Conservation (phyloP, 2,888 invertebrate species). For the Lithosia quadra region DNA sequence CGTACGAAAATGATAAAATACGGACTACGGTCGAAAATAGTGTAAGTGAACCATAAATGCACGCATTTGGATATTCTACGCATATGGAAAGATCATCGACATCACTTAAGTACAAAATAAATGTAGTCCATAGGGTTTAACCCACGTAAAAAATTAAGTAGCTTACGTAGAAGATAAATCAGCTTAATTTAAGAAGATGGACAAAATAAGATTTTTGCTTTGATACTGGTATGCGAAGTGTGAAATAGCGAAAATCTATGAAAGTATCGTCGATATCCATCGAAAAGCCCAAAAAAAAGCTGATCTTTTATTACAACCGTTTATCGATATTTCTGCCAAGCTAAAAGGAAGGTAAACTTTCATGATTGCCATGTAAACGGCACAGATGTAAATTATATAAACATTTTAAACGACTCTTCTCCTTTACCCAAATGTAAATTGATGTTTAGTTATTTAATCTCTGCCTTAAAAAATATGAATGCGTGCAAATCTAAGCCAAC, state of each 20-base stretch:
- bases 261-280: background rate
- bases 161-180: background rate
- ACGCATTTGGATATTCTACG: background rate
- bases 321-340: background rate
- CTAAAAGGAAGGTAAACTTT: background rate
- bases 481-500: slow-evolving; percentile 26
- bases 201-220: background rate
- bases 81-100: background rate
- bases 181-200: background rate
- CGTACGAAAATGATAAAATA: background rate
- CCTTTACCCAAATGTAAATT: background rate
- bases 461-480: background rate
- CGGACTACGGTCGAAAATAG: background rate
- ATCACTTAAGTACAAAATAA: background rate
- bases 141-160: background rate
- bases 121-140: slow-evolving; percentile 2
- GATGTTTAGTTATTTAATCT: background rate
- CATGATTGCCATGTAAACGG: background rate
- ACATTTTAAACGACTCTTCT: background rate
- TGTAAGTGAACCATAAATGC: background rate
- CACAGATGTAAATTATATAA: background rate
- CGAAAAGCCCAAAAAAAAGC: background rate
- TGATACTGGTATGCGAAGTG: background rate
- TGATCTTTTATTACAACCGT: background rate
- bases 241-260: background rate